phyloP scores from a whole-genome alignment of 2,888 invertebrate species.

The Epistrophella euchroma region DNA sequence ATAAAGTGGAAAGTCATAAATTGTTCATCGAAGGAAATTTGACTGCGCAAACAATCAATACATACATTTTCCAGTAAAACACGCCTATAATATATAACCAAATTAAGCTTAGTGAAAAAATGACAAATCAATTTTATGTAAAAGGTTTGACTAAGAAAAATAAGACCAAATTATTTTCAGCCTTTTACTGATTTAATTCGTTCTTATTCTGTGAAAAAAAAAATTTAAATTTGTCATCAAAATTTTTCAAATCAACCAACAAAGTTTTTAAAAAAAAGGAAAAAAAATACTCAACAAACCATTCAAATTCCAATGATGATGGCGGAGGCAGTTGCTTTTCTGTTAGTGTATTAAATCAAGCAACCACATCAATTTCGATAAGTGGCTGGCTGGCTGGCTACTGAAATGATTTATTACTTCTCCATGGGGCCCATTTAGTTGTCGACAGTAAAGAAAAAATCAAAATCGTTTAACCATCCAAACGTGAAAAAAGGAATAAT shows the following conservation, averaged over 20 bases:
- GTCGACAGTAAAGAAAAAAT: constrained; percentile 60
- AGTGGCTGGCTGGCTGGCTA: constrained; percentile 49
- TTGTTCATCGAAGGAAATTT: no score
- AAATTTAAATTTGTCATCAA: not conserved
- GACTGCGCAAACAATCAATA: no score
- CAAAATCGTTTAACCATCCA: constrained; percentile 51
- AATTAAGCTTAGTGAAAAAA: no score
- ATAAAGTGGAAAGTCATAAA: no score
- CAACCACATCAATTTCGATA: constrained; percentile 73
- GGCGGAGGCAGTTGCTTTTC: not conserved
- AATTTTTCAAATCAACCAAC: not conserved
- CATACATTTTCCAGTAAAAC: no score
- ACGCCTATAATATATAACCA: no score
- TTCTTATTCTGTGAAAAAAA: no score
- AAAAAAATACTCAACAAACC: not conserved
- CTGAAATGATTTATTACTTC: constrained; percentile 66
- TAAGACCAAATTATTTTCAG: no score
- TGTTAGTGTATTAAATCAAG: constrained; percentile 37
- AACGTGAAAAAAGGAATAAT: constrained; percentile 66
- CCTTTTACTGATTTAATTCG: no score
- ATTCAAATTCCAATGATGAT: not conserved
- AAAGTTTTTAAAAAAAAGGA: not conserved
- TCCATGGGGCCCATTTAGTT: constrained; percentile 68
- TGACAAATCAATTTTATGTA: no score
- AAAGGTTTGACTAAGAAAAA: no score